phyloP scores from a whole-genome alignment of 64 coral and sea anemone genomes.

The Dendronephthya gigantea region DNA sequence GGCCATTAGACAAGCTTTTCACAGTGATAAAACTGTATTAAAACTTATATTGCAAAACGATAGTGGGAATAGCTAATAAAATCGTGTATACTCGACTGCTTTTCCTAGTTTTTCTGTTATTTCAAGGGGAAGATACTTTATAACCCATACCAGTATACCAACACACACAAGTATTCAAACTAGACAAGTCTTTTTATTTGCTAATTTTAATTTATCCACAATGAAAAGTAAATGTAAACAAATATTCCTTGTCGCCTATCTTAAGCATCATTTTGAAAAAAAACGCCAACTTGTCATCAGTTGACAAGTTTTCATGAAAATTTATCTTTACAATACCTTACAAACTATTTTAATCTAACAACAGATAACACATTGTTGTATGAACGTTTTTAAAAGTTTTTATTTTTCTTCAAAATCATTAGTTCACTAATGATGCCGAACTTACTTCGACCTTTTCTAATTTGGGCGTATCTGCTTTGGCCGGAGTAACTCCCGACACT shows the following conservation, averaged over 20 bases:
- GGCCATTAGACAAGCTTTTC: slow-evolving; percentile 10
- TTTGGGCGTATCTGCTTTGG: not conserved
- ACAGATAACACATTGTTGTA: not conserved
- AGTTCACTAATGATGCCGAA: not conserved
- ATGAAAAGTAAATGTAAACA: slow-evolving; percentile 9
- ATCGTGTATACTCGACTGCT: no score
- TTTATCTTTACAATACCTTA: slow-evolving; percentile 20
- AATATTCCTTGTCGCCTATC: not conserved
- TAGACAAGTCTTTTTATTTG: not conserved
- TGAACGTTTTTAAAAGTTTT: not conserved
- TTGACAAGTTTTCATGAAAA: not conserved
- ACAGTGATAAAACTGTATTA: slow-evolving; percentile 9
- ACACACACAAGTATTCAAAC: no score
- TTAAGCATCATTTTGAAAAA: not conserved
- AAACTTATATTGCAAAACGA: slow-evolving; percentile 3
- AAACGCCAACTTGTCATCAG: not conserved
- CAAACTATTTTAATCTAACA: not conserved
- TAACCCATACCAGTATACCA: no score
- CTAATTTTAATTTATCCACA: not conserved
- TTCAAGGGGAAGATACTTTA: no score
- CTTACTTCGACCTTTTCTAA: not conserved
- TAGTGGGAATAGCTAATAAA: not conserved
- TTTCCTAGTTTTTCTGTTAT: no score
- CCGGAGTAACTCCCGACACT: not conserved
- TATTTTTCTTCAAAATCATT: not conserved